Evolutionary conservation across 1,140 invertebrate genomes (phyloP).

Genomic region (Drusus annulatus): DNA sequence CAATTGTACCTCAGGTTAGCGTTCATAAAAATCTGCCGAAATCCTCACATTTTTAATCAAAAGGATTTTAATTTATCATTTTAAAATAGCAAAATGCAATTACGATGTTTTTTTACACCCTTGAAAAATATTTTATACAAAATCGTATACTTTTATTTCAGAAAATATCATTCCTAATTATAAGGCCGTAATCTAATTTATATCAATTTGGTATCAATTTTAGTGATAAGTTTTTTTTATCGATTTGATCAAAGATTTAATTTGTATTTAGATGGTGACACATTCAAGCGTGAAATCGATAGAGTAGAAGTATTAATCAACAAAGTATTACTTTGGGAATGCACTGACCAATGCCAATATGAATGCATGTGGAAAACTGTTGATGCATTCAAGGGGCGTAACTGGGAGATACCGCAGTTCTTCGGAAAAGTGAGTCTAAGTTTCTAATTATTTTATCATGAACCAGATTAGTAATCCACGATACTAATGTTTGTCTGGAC

Average conservation of each 20-base stretch:
- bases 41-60: too few relatives aligned
- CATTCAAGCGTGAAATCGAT: constrained; percentile 69
- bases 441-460: too few relatives aligned
- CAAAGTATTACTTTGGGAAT: constrained; percentile 80
- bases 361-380: constrained; percentile 96
- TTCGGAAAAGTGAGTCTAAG: constrained; percentile 87
- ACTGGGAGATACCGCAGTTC: constrained; percentile 89
- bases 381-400: constrained; percentile 79
- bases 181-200: background rate
- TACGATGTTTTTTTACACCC: too few relatives aligned
- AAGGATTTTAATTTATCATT: too few relatives aligned
- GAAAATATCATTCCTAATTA: too few relatives aligned
- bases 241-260: background rate
- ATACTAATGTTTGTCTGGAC: too few relatives aligned
- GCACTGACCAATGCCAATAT: constrained; percentile 88
- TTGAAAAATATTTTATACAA: too few relatives aligned
- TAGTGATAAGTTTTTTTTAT: too few relatives aligned
- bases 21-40: too few relatives aligned
- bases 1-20: constrained; percentile 53
- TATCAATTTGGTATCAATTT: background rate
- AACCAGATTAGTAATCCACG: too few relatives aligned
- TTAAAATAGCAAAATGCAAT: too few relatives aligned
- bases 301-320: constrained; percentile 72
- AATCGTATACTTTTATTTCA: too few relatives aligned
- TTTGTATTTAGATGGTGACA: constrained; percentile 70